Evolutionary conservation across 2,113 vertebrate genomes (phyloP).

Genomic region (Neodontobutis hainanensis): DNA sequence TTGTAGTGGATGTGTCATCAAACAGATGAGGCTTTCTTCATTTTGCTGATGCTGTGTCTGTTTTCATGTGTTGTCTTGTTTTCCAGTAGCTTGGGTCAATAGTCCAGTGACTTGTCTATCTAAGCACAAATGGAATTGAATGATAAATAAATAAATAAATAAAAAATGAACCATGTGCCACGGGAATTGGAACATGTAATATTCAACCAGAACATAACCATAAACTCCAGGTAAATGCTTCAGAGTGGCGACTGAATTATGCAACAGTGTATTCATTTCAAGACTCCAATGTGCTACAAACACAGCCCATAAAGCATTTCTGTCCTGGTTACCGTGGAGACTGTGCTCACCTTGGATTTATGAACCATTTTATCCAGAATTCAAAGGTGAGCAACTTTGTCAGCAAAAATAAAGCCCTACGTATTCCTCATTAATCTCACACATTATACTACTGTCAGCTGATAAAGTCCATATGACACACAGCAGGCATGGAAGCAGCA

Average conservation of each 20-base stretch:
- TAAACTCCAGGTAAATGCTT: too few species aligned
- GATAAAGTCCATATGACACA: constrained; percentile 4
- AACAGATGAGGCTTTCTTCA: too few species aligned
- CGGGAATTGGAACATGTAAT: too few species aligned
- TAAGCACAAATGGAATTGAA: too few species aligned
- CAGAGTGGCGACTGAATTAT: neutral
- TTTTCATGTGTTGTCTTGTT: too few species aligned
- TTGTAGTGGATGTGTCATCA: too few species aligned
- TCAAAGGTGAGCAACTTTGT: neutral
- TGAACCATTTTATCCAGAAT: neutral
- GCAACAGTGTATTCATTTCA: neutral
- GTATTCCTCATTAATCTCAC: constrained; percentile 17
- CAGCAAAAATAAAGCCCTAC: neutral
- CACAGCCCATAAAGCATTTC: neutral
- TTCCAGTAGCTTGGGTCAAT: too few species aligned
- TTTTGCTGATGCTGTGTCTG: too few species aligned
- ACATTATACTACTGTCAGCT: constrained; percentile 16
- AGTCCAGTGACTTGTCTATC: too few species aligned
- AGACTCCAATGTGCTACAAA: neutral
- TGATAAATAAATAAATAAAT: too few species aligned
- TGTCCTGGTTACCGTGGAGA: neutral
- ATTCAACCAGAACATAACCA: too few species aligned
- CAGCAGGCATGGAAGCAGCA: neutral
- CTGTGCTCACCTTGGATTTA: neutral
- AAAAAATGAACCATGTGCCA: too few species aligned